Percentiles rank a stretch among this genome's conserved stretches.
These are phyloP conservation scores for Sphaerophoria rueppellii DNA, from an alignment of 2,888 invertebrate species.

Conservation along the genomic window DNA sequence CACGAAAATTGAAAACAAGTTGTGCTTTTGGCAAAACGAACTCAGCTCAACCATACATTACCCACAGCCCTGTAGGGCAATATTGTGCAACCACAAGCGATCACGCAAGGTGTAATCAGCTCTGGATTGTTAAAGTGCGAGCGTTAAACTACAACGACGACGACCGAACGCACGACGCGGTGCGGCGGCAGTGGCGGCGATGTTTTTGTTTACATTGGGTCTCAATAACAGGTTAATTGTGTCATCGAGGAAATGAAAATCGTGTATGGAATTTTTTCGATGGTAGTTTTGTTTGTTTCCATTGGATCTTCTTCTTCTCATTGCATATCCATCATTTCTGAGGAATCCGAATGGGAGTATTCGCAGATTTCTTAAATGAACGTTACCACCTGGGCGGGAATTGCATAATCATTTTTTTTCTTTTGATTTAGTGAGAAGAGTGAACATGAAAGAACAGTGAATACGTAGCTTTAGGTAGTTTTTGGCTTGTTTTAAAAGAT, in stretches of 20 bases:
- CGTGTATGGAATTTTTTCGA: conserved; percentile 57
- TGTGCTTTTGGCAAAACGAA: conserved; percentile 24
- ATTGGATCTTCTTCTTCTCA: conserved; percentile 14
- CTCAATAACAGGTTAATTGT: conserved; percentile 73
- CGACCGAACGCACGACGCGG: too few species aligned
- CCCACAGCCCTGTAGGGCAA: conserved; percentile 55
- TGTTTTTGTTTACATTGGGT: conserved; percentile 59
- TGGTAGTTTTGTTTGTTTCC: conserved; percentile 18
- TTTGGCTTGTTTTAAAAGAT: too few species aligned
- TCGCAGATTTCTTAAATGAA: not conserved
- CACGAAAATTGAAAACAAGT: conserved; percentile 8
- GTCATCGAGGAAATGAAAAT: conserved; percentile 72
- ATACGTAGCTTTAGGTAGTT: too few species aligned
- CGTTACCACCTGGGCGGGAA: not conserved
- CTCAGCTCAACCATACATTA: not conserved
- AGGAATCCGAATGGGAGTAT: conserved; percentile 35
- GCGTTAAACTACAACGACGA: conserved; percentile 58
- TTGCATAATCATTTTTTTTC: conserved; percentile 44
- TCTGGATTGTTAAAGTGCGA: conserved; percentile 38
- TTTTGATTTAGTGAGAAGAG: not conserved
- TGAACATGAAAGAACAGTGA: not conserved
- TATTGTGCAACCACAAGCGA: conserved; percentile 59
- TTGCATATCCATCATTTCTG: not conserved
- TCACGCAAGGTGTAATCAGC: conserved; percentile 55
- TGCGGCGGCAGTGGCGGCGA: too few species aligned